Evolutionary conservation across 1,140 invertebrate genomes (phyloP), one percentile per base, ranked within the genome.

Genomic region (Bombus cullumanus): DNA sequence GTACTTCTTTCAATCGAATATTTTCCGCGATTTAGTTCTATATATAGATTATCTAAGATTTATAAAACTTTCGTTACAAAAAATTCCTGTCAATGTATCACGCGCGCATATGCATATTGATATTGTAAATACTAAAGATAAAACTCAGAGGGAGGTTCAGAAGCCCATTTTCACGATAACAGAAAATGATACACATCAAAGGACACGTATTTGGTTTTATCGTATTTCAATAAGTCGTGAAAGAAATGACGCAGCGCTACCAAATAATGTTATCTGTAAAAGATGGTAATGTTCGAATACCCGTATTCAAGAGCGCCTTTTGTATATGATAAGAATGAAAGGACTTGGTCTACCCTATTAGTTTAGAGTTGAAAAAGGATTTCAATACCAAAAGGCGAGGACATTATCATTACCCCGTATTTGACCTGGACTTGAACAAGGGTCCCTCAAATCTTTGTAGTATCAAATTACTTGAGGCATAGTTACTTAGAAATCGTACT

Each of bases 281-380:
- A 78, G 47, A 83, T 78, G 74, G 47, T 83, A 83, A 83, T 78
- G 66, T 43, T 74, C 62, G 68, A 77, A 83, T 77, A 68, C 64
- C 47, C 62, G 62, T 69, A 77, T 83, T 77, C 81, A 53, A 75
- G 43, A 66, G 37, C 43, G 64, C 6, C 74, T 68, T 53, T 78
- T 77, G 34, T 78, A 78, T 34, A 77, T 34, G 74, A 77, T 66
- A 53, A 78, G 47, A 69, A 83, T 76, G 62, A 83, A 69, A 78
- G 37, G 37, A 43, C 47, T 25, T 71, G 25, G 57, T 15, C 31
- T 81, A 78, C 69, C 74, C 39, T 68, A 31, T 72, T 68, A 73
- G 57, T 68, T 37, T n/a, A 57, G 43, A 74, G 64, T 84, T 22
- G 34, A 34, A 53, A 84, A 88, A 53, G 57, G 34, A n/a, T 59